These are phyloP conservation scores for Dione vanillae DNA, from an alignment of 2,888 invertebrate genomes.

Conservation along the genomic window DNA sequence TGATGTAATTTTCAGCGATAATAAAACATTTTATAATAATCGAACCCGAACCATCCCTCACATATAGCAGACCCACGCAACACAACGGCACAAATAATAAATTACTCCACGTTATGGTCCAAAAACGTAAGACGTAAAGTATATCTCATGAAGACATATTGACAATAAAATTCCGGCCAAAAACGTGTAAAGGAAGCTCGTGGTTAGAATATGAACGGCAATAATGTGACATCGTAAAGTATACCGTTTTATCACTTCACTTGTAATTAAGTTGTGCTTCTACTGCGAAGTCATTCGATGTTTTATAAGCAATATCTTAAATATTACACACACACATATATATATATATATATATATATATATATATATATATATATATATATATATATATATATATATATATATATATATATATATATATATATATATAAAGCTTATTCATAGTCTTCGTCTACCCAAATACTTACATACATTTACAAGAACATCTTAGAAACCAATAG, in stretches of 20 bases:
- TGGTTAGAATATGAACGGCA: constrained; percentile 32
- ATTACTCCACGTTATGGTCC: constrained; percentile 4
- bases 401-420: too few species aligned
- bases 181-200: constrained; percentile 34
- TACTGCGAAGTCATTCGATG: background rate
- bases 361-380: too few species aligned
- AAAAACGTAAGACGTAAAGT: constrained; percentile 19
- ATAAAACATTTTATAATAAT: background rate
- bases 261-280: constrained; percentile 26
- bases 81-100: constrained; percentile 14
- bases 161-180: constrained; percentile 38
- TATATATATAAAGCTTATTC: too few species aligned
- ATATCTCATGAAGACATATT: constrained; percentile 38
- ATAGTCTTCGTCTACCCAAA: too few species aligned
- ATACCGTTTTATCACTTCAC: constrained; percentile 27
- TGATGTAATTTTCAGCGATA: too few species aligned
- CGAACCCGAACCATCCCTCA: background rate
- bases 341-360: background rate
- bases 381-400: too few species aligned
- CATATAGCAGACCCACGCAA: background rate
- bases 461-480: too few species aligned
- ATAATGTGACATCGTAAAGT: constrained; percentile 34
- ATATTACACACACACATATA: background rate
- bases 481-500: too few species aligned
- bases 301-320: background rate